A percentile compares a stretch with the other conserved stretches of the same genome.
Evolutionary conservation across 2,888 invertebrate genomes (phyloP).

Genomic region (Dione juno): DNA sequence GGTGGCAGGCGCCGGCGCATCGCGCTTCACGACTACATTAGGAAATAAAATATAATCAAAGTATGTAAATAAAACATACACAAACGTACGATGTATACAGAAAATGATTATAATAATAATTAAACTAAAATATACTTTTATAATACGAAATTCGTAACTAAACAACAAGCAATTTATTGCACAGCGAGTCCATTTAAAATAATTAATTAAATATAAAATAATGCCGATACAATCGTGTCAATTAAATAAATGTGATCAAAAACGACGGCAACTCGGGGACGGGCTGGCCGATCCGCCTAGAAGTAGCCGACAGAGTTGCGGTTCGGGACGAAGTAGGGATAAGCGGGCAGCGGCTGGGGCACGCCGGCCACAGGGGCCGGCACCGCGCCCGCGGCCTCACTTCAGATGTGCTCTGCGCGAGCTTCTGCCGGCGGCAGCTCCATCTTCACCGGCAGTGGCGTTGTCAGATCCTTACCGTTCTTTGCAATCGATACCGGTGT

Average conservation of each 20-base stretch:
- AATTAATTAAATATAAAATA: conserved; percentile 68
- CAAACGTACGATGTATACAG: conserved; percentile 59
- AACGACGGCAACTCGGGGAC: conserved; percentile 26
- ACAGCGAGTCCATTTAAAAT: conserved; percentile 80
- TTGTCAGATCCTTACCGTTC: conserved; percentile 76
- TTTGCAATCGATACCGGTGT: conserved; percentile 61
- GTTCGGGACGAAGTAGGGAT: conserved; percentile 75
- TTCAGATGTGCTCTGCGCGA: conserved; percentile 82
- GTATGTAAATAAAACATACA: conserved; percentile 59
- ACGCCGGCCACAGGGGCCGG: conserved; percentile 51
- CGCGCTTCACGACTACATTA: conserved; percentile 36
- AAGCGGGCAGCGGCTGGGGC: conserved; percentile 74
- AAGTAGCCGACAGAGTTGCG: conserved; percentile 77
- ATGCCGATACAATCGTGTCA: conserved; percentile 58
- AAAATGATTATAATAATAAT: conserved; percentile 52
- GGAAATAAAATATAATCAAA: conserved; percentile 52
- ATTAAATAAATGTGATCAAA: conserved; percentile 42
- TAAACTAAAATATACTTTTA: conserved; percentile 62
- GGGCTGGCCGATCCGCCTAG: conserved; percentile 51
- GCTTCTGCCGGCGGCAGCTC: conserved; percentile 85
- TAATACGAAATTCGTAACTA: conserved; percentile 74
- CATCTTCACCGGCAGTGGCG: conserved; percentile 87
- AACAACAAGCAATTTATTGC: conserved; percentile 82
- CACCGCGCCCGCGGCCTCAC: conserved; percentile 76
- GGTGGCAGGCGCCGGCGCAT: conserved; percentile 21